Conservation (phyloP, 1,140 invertebrate species). For the Anastrepha ludens region DNA sequence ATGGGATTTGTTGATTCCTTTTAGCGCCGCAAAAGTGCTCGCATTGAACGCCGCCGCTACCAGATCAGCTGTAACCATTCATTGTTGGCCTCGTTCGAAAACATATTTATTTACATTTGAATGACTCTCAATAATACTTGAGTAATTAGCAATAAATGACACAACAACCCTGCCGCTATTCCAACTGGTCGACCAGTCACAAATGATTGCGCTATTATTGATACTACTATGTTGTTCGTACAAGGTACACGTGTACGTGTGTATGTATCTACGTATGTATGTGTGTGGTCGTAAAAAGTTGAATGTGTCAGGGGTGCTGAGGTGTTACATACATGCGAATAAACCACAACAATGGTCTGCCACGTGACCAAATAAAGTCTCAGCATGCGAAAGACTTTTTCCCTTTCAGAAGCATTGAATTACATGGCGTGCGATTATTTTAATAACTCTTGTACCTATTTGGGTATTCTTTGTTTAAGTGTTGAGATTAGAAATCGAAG, state of each 20-base stretch:
- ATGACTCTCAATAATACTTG: constrained; percentile 72
- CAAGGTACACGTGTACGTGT: not conserved
- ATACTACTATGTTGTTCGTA: not conserved
- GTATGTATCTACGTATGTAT: not conserved
- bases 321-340: constrained; percentile 6
- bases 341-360: constrained; percentile 37
- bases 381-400: constrained; percentile 35
- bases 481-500: constrained; percentile 48
- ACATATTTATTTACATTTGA: constrained; percentile 66
- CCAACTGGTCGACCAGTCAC: constrained; percentile 57
- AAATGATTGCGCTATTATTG: constrained; percentile 3
- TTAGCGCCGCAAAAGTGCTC: not conserved
- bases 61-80: not conserved
- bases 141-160: constrained; percentile 70
- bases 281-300: not conserved
- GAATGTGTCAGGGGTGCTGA: not conserved
- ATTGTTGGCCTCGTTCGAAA: constrained; percentile 2
- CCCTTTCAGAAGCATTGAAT: not conserved
- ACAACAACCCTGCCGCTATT: constrained; percentile 58
- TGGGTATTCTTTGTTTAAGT: constrained; percentile 13
- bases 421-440: constrained; percentile 7
- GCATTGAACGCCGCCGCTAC: not conserved
- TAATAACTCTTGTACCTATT: not conserved
- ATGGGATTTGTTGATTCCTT: constrained; percentile 39
- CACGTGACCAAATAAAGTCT: constrained; percentile 47